A percentile compares a stretch with the other conserved stretches of the same genome.
These are phyloP conservation scores for Drepana arcuata DNA, from an alignment of 1,140 invertebrate genomes.

Conservation along the genomic window DNA sequence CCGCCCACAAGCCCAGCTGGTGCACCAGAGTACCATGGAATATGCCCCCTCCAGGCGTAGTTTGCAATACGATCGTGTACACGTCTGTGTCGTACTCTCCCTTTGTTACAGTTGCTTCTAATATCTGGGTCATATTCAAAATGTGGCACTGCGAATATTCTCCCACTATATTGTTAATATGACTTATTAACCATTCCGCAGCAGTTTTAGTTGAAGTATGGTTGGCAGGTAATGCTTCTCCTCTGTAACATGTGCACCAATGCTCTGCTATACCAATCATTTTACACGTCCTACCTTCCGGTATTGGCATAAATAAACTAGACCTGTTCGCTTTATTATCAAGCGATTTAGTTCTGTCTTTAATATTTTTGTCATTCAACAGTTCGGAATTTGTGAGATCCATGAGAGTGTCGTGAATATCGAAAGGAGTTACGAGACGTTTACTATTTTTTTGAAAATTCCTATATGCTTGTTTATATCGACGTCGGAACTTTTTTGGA, in stretches of 20 bases:
- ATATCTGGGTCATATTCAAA: constrained; percentile 65
- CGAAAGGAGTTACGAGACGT: constrained; percentile 82
- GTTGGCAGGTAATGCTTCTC: constrained; percentile 49
- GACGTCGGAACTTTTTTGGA: constrained; percentile 77
- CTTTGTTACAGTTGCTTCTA: constrained; percentile 51
- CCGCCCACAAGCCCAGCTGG: constrained; percentile 21
- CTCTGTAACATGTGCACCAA: constrained; percentile 84
- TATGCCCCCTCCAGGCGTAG: constrained; percentile 76
- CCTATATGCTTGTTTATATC: constrained; percentile 74
- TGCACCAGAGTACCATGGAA: constrained; percentile 79
- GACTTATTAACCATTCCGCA: constrained; percentile 68
- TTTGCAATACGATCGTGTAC: constrained; percentile 75
- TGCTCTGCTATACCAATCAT: constrained; percentile 80
- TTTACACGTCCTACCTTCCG: constrained; percentile 78
- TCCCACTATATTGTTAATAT: constrained; percentile 75
- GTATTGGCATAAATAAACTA: constrained; percentile 80
- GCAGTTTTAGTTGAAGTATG: constrained; percentile 52
- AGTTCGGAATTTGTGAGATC: constrained; percentile 20
- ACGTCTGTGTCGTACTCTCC: constrained; percentile 18
- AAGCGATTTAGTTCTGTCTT: constrained; percentile 3
- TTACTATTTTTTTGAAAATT: constrained; percentile 79
- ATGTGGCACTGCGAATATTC: constrained; percentile 73
- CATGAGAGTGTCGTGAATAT: constrained; percentile 77
- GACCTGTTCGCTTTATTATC: constrained; percentile 64
- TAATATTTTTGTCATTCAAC: constrained; percentile 17